Evolutionary conservation across 2,113 vertebrate genomes (phyloP), one percentile per base, ranked within the genome.

Genomic region (Anhinga rufa): DNA sequence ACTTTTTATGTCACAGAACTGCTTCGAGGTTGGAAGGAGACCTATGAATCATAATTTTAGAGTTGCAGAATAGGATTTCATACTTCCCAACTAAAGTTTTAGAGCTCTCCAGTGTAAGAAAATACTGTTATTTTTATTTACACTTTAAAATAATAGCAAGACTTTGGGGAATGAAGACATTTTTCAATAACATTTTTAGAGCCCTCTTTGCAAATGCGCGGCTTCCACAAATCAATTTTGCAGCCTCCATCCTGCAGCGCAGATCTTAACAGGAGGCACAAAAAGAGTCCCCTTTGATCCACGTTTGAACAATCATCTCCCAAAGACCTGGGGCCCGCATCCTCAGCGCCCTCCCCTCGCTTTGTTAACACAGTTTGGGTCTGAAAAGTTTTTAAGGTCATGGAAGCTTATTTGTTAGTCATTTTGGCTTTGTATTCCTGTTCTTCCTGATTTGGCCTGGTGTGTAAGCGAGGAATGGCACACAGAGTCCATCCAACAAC

Each of bases 101-200:
- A 94, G 94, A 49, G 87, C 65, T 92, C 93, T 96, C 87, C 66
- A 75, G 89, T 3, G 31, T 44, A 72, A 89, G 81, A 57, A 68
- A 82, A 68, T 6, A 9, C 26, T 5, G 55, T 72, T 89, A 25
- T 82, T 94, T 96, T 96, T 94, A 91, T 96, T 97, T 85, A 72
- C 6, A 20, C 70, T 82, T 79, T 82, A 52, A 95, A 95, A 92
- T 87, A 64, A 87, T 34, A 60, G 57, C 0, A 7, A 86, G 74
- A 44, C 89, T 86, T 92, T 49, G 3, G 95, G 86, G 81, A 91
- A 40, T 2, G 15, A 44, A 58, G 65, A 72, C 9, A 4, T 69
- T 95, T 89, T 36, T 78, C 83, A 85, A 6, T n/a, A 68, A 80
- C 21, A 6, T 42, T 90, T 95, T 87, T 40, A 92, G 78, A 76